These are phyloP conservation scores for Blennius ocellaris DNA, from an alignment of 2,113 vertebrate species.

Conservation along the genomic window DNA sequence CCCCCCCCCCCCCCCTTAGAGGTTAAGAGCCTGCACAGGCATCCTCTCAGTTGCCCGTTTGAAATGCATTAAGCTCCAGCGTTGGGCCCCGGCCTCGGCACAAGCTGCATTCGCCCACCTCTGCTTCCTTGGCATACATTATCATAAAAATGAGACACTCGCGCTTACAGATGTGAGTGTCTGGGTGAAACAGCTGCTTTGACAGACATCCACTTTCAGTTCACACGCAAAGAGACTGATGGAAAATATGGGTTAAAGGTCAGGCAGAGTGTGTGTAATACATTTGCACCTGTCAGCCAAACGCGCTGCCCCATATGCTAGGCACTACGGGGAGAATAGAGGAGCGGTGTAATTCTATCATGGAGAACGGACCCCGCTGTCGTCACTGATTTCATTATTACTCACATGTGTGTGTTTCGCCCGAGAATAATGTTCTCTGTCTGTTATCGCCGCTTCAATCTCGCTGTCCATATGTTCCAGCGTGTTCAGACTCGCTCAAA, in stretches of 20 bases:
- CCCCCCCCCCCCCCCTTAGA: constrained; percentile 7
- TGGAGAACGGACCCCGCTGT: constrained; percentile 57
- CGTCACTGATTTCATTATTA: constrained; percentile 61
- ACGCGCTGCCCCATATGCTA: constrained; percentile 54
- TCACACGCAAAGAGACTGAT: constrained; percentile 9
- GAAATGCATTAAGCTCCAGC: constrained; percentile 62
- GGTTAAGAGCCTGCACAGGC: constrained; percentile 57
- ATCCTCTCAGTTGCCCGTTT: constrained; percentile 41
- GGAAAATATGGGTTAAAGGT: constrained; percentile 60
- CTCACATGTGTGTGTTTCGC: constrained; percentile 35
- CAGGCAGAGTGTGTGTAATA: constrained; percentile 37
- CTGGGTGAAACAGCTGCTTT: constrained; percentile 86
- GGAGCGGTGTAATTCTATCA: constrained; percentile 63
- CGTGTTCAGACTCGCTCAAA: constrained; percentile 63
- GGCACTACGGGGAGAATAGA: constrained; percentile 48
- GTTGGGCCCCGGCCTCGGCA: constrained; percentile 4
- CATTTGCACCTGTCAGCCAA: constrained; percentile 72
- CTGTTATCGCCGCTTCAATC: constrained; percentile 73
- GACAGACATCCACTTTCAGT: constrained; percentile 47
- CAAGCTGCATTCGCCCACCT: constrained; percentile 32
- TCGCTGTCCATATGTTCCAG: constrained; percentile 74
- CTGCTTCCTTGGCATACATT: constrained; percentile 33
- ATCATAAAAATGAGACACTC: constrained; percentile 37
- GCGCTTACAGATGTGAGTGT: constrained; percentile 79
- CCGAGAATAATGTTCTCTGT: constrained; percentile 56